Base-by-base conservation (phyloP, 2,113 vertebrate genomes). In the Lepisosteus osseus region DNA sequence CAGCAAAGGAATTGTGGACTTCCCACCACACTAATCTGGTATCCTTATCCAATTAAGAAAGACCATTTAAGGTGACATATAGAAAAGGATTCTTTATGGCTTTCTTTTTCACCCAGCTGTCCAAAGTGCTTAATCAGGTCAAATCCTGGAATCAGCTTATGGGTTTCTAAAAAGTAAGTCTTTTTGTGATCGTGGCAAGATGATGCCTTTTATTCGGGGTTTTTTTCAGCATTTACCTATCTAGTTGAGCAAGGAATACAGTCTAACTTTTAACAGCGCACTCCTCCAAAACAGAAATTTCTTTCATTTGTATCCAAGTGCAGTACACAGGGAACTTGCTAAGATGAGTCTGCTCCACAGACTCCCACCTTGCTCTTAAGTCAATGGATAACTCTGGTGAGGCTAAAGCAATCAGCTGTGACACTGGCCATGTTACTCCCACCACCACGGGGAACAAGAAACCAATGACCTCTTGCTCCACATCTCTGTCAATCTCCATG, bases 371-470 rank as follows among this genome's bases (percentile, higher is more conserved):
- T 80, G 74, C 72, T 80, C 78, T 76, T 5, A 43, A 17, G n/a
- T 51, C 13, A 17, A 71, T 14, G n/a, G 59, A 43, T 62, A 42
- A 17, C 51, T 69, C 72, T 69, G 65, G 44, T 71, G 75, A 73
- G 17, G 65, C 83, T 55, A 45, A 61, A 72, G 47, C 54, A 72
- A 79, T 76, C 79, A 73, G 72, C 69, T 61, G 17, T 70, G 75
- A 68, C 67, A 41, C 2, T 17, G 17, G 17, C 51, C 67, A 12
- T 54, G 12, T 42, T 8, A 17, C 8, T 12, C 54, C 5, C 51
- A 3, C 40, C 17, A 7, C 17, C 1, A 6, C 8, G 11, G 29
- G 3, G 68, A 29, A n/a, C 42, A 62, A 61, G 7, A 15, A 3
- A 51, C 29, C 66, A 47, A 4, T 29, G 69, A 71, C 69, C 69